These are phyloP conservation scores for Drosophila persimilis DNA, from an alignment of 1,140 invertebrate species.

Conservation along the genomic window DNA sequence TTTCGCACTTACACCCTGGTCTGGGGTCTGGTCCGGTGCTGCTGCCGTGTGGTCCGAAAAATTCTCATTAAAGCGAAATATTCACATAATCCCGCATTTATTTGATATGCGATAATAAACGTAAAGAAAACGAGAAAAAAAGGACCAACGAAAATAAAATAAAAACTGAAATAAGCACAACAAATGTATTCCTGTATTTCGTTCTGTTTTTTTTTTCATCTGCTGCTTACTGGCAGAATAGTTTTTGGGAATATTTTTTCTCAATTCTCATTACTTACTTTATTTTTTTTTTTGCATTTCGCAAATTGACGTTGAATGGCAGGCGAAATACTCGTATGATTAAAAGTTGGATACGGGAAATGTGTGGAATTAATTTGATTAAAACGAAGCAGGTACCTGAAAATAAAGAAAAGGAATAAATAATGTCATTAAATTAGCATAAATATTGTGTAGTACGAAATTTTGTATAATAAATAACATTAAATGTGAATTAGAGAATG, in stretches of 20 bases:
- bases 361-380: constrained; percentile 52
- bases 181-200: constrained; percentile 29
- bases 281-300: constrained; percentile 26
- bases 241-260: constrained; percentile 3
- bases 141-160: constrained; percentile 22
- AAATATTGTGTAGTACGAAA: background rate
- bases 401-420: background rate
- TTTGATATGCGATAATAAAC: constrained; percentile 80
- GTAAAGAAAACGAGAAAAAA: constrained; percentile 22
- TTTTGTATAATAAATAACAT: no score
- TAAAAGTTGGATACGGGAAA: constrained; percentile 43
- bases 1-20: no score
- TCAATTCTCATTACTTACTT: constrained; percentile 23
- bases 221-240: constrained; percentile 27
- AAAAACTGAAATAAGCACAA: constrained; percentile 36
- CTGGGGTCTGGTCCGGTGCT: background rate
- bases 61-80: constrained; percentile 81
- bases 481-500: no score
- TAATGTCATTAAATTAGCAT: no score
- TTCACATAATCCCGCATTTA: constrained; percentile 83
- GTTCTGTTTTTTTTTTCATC: constrained; percentile 30
- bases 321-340: constrained; percentile 34
- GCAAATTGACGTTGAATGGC: constrained; percentile 51
- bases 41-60: constrained; percentile 74
- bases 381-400: constrained; percentile 10